phyloP scores from a whole-genome alignment of 2,888 invertebrate genomes.

The Disparrhopalites patrizii region DNA sequence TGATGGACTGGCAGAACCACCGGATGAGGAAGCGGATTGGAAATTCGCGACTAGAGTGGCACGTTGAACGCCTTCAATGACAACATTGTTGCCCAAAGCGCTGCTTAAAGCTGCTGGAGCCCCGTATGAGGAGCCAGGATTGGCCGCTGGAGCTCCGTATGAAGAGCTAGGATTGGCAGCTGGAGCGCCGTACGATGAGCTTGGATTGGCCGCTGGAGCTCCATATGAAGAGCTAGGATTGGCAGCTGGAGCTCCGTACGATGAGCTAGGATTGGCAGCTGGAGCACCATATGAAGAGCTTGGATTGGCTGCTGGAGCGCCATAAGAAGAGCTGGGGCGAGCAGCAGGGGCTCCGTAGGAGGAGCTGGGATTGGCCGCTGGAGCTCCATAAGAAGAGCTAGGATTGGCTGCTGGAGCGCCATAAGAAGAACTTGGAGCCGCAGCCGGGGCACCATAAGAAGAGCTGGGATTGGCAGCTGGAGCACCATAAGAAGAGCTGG shows the following conservation, averaged over 20 bases:
- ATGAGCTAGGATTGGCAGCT: slow-evolving; percentile 7
- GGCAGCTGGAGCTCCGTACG: slow-evolving; percentile 20
- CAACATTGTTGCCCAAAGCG: slow-evolving; percentile 11
- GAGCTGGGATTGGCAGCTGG: slow-evolving; percentile 6
- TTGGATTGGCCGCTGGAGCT: slow-evolving; percentile 40
- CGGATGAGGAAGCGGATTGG: slow-evolving; percentile 11
- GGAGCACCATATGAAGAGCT: slow-evolving; percentile 22
- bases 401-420: slow-evolving; percentile 8
- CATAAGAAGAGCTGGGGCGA: slow-evolving; percentile 18
- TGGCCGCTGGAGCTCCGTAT: slow-evolving; percentile 49
- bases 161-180: slow-evolving; percentile 31
- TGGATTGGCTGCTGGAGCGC: slow-evolving; percentile 15
- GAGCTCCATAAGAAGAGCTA: slow-evolving; percentile 1
- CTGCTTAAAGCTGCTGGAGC: slow-evolving; percentile 4
- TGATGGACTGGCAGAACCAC: slow-evolving; percentile 6
- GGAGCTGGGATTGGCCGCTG: slow-evolving; percentile 13
- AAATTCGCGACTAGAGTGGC: slow-evolving; percentile 34
- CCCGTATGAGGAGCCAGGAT: not conserved
- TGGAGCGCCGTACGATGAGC: slow-evolving; percentile 67
- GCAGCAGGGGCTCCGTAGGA: slow-evolving; percentile 22
- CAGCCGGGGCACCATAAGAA: not conserved
- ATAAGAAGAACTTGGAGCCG: not conserved
- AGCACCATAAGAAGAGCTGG: slow-evolving; percentile 6
- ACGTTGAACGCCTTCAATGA: slow-evolving; percentile 37
- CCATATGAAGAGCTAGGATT: slow-evolving; percentile 22